Base-by-base conservation (phyloP, 2,113 vertebrate species). In the Perognathus longimembris region DNA sequence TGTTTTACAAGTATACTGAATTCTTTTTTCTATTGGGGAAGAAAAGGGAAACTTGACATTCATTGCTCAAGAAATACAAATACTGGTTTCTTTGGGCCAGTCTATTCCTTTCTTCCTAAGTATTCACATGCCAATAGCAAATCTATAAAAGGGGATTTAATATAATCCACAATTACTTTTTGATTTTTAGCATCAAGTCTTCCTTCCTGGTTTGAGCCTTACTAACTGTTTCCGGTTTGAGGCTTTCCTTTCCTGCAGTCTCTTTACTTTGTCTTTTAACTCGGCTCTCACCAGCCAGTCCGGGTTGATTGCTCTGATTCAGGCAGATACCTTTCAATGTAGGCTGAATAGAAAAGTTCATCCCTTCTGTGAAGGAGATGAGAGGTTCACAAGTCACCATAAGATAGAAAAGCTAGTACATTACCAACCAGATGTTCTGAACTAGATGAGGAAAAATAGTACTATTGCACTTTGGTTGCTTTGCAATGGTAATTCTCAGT, bases 1-100 rank as follows among this genome's bases (percentile, higher is more conserved):
- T 90, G 82, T 90, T 90, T 97, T 84, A 90, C 86, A 95, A 95
- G 79, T 77, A 82, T 64, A 5, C n/a, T 79, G 36, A 90, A 42
- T 92, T 93, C 64, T 82, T 95, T n/a, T 91, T 89, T 45, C 73
- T 45, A 40, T 22, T 22, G 73, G 67, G 1, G 34, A 67, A 94
- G 88, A 84, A 83, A 90, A 30, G 26, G 54, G 63, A 4, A 85
- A 30, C 34, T 74, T 85, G n/a, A 40, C 32, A 81, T 85, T 40
- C 21, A 17, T 5, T 61, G 7, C 66, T 79, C 38, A 79, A 38
- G 61, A 95, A 79, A 66, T 34, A 82, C 50, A 84, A 75, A 57
- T 30, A 22, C 61, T 81, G 21, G 18, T 40, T 93, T 90, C 40
- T 84, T 42, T 57, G n/a, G 21, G 12, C 9, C 57, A 8, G 79